Evolutionary conservation across 1,140 invertebrate species (phyloP), one percentile per base, ranked within the genome.

Genomic region (Ephestia elutella): DNA sequence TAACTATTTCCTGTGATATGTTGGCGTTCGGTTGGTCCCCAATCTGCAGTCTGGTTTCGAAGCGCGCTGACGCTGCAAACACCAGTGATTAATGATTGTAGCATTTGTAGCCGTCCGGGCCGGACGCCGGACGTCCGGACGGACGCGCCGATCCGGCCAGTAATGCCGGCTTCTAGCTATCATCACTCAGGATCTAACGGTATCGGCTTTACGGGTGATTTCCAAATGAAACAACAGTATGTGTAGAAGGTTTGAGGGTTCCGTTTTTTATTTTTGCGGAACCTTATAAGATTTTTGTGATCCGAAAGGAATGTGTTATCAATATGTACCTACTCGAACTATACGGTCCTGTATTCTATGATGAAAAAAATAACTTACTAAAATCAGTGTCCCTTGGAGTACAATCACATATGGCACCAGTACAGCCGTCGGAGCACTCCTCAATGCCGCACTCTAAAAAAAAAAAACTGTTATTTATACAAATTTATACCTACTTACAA

Each of bases 361-460:
- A 10, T 44, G 5, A 15, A 28, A 25, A 59, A 53, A 38, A 49
- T 25, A 61, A 80, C 82, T 82, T 70, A 87, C 85, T 63, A 54
- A 65, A 63, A 57, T 86, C 85, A 2, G 65, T 76, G 15, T 82
- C 76, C 56, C 69, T 86, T 0, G 85, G 82, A 56, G 77, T 82
- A 57, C 85, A 87, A 54, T 87, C 85, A 59, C 85, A 87, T n/a
- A 56, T 61, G 19, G 53, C 71, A 59, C 71, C 73, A 17, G 73
- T 62, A 49, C 85, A 87, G 8, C 72, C 72, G 30, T 87, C 84
- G 10, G 78, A 73, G 59, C 85, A 87, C 60, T 86, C 82, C 65
- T 82, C 82, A 48, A 86, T 76, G 2, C 81, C 85, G 54, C 85
- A 86, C 64, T 85, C 82, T 87, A 68, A 4, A 78, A 75, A 62